Evolutionary conservation across 2,113 vertebrate species (phyloP), one percentile per base, ranked within the genome.

Genomic region (Lepisosteus osseus): DNA sequence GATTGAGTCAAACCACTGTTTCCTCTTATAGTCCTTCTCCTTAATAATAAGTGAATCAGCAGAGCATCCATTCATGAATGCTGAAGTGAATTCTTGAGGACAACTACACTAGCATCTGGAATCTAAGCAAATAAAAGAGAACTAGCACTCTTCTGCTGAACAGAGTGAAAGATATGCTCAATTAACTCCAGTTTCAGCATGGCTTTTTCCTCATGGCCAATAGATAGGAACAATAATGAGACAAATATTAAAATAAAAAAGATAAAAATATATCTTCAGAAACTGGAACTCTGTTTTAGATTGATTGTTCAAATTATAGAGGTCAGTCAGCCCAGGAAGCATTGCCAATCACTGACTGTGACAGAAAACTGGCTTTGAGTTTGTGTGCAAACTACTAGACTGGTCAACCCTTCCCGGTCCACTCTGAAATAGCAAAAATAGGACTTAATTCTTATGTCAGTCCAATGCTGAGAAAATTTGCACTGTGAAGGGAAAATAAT

Each of bases 191-290:
- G 84, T 88, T 76, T 87, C 83, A 85, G 87, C 83, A 69, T 79
- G 84, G 82, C 81, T 85, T 89, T 71, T 88, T 87, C 85, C 87
- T 75, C 77, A 86, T 86, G 89, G 86, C 82, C 84, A 85, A 84
- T 89, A 84, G 88, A 89, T 87, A 85, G 86, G 82, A 89, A 87
- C 85, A 78, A 85, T 91, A 91, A 90, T 87, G 82, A 82, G 81
- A 86, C 83, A 80, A 86, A 84, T 86, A 89, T 89, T 91, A 87
- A 87, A 90, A 90, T 90, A 90, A 90, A 90, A 84, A 57, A 11
- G 44, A 17, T 54, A 40, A 56, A 78, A 75, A 79, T 71, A 79
- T 74, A 83, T 81, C 82, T 81, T 79, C 81, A 83, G 84, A 81
- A 72, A 81, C 77, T 69, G n/a, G 47, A 74, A 14, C 45, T 61